Evolutionary conservation across 2,888 invertebrate species (phyloP), one percentile per base, ranked within the genome.

Genomic region (Emesis russula): DNA sequence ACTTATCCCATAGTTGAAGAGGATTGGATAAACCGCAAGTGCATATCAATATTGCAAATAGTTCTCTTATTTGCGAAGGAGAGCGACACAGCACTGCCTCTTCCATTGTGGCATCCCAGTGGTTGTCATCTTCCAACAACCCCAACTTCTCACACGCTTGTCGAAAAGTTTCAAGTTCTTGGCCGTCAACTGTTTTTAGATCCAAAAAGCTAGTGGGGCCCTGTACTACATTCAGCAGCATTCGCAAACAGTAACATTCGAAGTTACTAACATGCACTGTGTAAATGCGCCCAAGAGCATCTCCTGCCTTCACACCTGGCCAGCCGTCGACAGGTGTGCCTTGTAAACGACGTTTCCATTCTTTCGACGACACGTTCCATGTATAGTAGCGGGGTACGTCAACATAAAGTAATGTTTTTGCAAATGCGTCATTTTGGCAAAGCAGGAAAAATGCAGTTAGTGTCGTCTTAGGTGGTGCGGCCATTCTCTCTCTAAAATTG

Each of bases 371-470:
- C 33, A 75, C 74, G 70, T 94, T 90, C 92, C 92, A 92, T 44
- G 91, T 93, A 81, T 94, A 96, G 81, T 95, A 96, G 7, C 83
- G 70, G 3, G 96, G 96, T 38, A 96, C 93, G 44, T 96, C 95
- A 77, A 76, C 81, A 87, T 97, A 96, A 13, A 96, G 86, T 79
- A 96, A 87, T 25, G 96, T 96, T 95, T 92, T 95, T 74, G 96
- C 96, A 93, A 96, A 96, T 58, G 75, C 85, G 85, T 96, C 96
- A 75, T 63, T 92, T 93, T 95, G 83, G 81, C 96, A 97, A 9
- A 96, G 90, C 41, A 88, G 53, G 80, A 97, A 97, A 92, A 97
- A 97, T 63, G 89, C 95, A 36, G 93, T 94, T 58, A 97, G 92
- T 80, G 96, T 96, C 33, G 93, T 95, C 53, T 86, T 91, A 68